A percentile compares a stretch with the other conserved stretches of the same genome.
Evolutionary conservation across 2,113 vertebrate genomes (phyloP).

Genomic region (Recurvirostra avosetta): DNA sequence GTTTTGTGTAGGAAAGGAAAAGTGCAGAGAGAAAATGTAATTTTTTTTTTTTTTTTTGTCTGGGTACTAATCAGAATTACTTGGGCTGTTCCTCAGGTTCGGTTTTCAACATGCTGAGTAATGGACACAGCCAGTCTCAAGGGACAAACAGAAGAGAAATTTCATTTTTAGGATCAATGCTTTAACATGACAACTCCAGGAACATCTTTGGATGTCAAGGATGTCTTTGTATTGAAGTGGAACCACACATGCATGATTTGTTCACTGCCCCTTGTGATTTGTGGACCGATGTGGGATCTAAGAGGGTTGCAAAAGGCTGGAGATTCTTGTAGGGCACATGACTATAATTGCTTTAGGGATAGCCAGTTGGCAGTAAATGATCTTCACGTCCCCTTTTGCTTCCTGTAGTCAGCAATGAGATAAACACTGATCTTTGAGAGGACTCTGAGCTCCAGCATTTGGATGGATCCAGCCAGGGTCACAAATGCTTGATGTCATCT

Average conservation of each 20-base stretch:
- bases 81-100: background rate
- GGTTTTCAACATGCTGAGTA: background rate
- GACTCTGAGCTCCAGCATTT: background rate
- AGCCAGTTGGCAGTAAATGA: background rate
- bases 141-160: background rate
- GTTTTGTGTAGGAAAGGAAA: background rate
- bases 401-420: background rate
- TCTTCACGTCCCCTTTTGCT: background rate
- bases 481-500: background rate
- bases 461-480: background rate
- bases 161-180: background rate
- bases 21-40: background rate
- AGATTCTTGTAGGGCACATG: background rate
- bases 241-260: background rate
- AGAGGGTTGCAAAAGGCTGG: background rate
- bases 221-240: background rate
- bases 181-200: background rate
- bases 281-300: fast-evolving
- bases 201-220: background rate
- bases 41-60: background rate
- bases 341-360: background rate
- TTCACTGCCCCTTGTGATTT: background rate
- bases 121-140: background rate
- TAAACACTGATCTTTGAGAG: background rate
- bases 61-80: background rate